phyloP scores from a whole-genome alignment of 1,140 invertebrate species.

The Oncopodura yosiiana region DNA sequence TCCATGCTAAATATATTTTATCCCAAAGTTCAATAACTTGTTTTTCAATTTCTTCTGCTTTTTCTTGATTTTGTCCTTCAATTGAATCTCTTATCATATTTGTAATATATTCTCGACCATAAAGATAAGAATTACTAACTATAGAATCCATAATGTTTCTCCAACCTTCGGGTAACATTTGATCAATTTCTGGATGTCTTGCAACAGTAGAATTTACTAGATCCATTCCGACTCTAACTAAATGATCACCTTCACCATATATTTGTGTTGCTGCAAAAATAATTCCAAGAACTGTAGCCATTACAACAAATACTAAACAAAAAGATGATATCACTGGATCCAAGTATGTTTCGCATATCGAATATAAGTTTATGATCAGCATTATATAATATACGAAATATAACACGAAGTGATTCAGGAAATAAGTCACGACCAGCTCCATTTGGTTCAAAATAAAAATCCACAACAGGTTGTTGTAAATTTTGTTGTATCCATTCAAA shows the following conservation, averaged over 20 bases:
- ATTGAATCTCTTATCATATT: constrained; percentile 65
- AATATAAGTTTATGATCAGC: constrained; percentile 47
- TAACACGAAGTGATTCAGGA: constrained; percentile 17
- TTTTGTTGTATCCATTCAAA: constrained; percentile 10
- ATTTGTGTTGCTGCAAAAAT: constrained; percentile 52
- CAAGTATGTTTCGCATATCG: constrained; percentile 51
- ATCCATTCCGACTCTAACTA: constrained; percentile 77
- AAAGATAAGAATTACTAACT: constrained; percentile 74
- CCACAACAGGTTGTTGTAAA: constrained; percentile 10
- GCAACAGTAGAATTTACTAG: constrained; percentile 81
- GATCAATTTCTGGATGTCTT: constrained; percentile 70
- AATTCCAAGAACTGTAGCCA: constrained; percentile 44
- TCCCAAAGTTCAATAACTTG: constrained; percentile 90
- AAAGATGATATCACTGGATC: constrained; percentile 51
- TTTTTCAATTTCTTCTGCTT: constrained; percentile 74
- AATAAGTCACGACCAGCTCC: not conserved
- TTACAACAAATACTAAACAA: constrained; percentile 48
- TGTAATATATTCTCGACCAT: constrained; percentile 75
- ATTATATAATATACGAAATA: constrained; percentile 32
- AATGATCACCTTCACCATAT: constrained; percentile 87
- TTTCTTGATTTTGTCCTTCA: constrained; percentile 66
- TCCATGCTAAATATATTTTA: constrained; percentile 30
- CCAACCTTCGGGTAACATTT: constrained; percentile 60
- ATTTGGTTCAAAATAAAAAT: not conserved
- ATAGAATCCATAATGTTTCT: constrained; percentile 73